Evolutionary conservation across 1,140 invertebrate genomes (phyloP).

Genomic region (Hyphantria cunea): DNA sequence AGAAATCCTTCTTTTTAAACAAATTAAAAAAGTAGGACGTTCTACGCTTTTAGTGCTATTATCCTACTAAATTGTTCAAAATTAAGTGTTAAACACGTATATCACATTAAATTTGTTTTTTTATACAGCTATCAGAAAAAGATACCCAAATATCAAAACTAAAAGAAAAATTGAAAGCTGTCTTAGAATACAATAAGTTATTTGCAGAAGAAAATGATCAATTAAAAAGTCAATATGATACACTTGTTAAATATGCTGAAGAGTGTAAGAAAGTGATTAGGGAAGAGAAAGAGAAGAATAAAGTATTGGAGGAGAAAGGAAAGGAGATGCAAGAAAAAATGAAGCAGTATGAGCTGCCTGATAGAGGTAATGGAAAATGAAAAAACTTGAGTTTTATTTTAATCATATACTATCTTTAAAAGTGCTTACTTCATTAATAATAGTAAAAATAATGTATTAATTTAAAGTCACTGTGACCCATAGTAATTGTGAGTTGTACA

Average conservation of each 20-base stretch:
- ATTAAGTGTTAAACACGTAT: no score
- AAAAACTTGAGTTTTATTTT: neutral
- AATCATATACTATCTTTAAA: no score
- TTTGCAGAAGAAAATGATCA: slow-evolving; percentile 71
- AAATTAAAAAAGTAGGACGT: no score
- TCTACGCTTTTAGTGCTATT: no score
- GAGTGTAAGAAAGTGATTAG: slow-evolving; percentile 63
- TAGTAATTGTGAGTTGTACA: no score
- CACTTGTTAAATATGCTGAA: slow-evolving; percentile 58
- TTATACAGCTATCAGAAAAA: slow-evolving; percentile 63
- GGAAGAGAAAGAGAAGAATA: slow-evolving; percentile 57
- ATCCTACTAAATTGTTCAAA: no score
- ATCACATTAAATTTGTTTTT: slow-evolving; percentile 22
- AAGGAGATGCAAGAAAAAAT: slow-evolving; percentile 70
- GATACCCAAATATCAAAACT: slow-evolving; percentile 63
- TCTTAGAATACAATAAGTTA: slow-evolving; percentile 66
- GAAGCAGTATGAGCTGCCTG: slow-evolving; percentile 71
- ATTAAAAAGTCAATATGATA: slow-evolving; percentile 53
- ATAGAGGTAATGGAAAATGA: slow-evolving; percentile 61
- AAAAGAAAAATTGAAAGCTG: slow-evolving; percentile 65
- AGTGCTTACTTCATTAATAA: no score
- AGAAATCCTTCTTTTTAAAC: no score
- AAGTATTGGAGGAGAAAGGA: slow-evolving; percentile 52
- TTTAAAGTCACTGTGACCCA: no score
- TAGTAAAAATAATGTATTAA: no score